Evolutionary conservation across 2,797 vertebrate genomes (phyloP), one percentile per base, ranked within the genome.

Genomic region (Sebastes paucispinis): DNA sequence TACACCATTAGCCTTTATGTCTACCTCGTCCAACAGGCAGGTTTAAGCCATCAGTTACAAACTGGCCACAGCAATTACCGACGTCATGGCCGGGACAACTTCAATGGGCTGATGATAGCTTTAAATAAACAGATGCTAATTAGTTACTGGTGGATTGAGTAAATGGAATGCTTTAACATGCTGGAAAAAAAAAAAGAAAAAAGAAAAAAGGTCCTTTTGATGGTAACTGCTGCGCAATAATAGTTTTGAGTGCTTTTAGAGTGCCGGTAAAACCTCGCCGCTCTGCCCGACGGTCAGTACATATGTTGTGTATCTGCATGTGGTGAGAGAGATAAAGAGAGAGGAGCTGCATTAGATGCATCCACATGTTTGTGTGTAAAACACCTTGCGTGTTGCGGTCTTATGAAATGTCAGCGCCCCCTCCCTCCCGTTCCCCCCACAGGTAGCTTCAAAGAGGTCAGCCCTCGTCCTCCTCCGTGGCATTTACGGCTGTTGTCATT

Each of bases 401-500:
- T 80, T 6, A 73, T 81, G 82, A 95, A 96, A 95, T 94, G 93
- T 92, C 94, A 94, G 78, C 12, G 68, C 81, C 77, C 85, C 85
- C 87, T 83, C 90, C 85, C 79, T 66, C 86, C 89, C 81, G 47
- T 80, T 84, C 24, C 85, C 78, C 90, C 87, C 80, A 90, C 87
- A 92, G 86, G 82, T 91, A 87, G 79, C 82, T 83, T 88, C 89
- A 91, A 79, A 88, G 92, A 90, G 91, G 89, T 93, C 90, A 91
- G 80, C 27, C 77, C 72, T 67, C 22, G 20, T 83, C 74, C 27
- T 87, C 86, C 74, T 86, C 72, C 4, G 27, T 93, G 93, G 87
- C 92, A 94, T 94, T 94, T 93, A 91, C 75, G 91, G 86, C 87
- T 81, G 83, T 88, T 82, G 86, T 87, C 77, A 88, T 86, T 85